Percentiles rank a stretch among this genome's conserved stretches.
These are phyloP conservation scores for Drosophila robusta DNA, from an alignment of 2,888 invertebrate species.

Conservation along the genomic window DNA sequence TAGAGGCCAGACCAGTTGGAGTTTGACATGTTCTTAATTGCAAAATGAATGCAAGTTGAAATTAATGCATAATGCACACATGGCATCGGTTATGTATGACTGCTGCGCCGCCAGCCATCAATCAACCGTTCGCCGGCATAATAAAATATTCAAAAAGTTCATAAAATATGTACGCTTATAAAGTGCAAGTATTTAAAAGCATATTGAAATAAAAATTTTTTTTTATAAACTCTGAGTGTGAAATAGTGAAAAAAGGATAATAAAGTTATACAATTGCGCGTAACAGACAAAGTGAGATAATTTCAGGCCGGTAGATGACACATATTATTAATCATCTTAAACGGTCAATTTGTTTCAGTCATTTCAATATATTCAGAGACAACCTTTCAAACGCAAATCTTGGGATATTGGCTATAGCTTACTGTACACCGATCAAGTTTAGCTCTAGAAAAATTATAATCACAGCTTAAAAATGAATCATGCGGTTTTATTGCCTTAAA, in stretches of 20 bases:
- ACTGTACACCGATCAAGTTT: too few species aligned
- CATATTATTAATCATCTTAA: not conserved
- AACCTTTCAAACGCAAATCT: too few species aligned
- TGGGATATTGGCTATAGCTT: too few species aligned
- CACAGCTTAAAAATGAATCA: not conserved
- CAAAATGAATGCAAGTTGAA: constrained; percentile 48
- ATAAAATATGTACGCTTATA: constrained; percentile 43
- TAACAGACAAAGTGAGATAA: not conserved
- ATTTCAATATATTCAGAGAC: too few species aligned
- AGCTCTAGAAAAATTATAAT: too few species aligned
- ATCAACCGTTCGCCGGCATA: constrained; percentile 43
- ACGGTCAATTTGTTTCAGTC: too few species aligned
- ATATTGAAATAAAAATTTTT: constrained; percentile 13
- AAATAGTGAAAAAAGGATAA: not conserved
- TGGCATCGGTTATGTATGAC: constrained; percentile 60
- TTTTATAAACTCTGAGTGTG: not conserved
- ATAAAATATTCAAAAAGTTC: constrained; percentile 59
- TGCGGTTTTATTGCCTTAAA: not conserved
- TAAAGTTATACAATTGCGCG: not conserved
- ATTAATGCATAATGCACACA: constrained; percentile 59
- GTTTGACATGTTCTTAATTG: constrained; percentile 47
- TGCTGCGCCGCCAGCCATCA: constrained; percentile 37
- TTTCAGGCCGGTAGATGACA: not conserved
- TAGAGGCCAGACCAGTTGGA: constrained; percentile 4
- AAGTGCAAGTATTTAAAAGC: constrained; percentile 40